Evolutionary conservation across 1,140 invertebrate species (phyloP).

Genomic region (Halictus rubicundus): DNA sequence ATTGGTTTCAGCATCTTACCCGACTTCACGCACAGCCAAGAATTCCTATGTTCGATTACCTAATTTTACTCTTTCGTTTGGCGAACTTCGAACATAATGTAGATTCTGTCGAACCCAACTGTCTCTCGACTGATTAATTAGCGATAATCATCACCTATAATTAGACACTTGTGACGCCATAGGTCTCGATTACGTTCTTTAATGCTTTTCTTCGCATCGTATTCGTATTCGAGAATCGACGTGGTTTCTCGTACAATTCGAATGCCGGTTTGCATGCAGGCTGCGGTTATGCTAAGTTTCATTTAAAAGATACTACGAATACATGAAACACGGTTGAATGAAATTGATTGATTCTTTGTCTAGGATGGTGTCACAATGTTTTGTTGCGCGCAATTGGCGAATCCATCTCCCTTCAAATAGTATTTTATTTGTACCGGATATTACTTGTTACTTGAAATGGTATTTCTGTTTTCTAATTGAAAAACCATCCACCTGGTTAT

Average conservation of each 20-base stretch:
- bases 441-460: too few species aligned
- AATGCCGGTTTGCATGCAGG: background rate
- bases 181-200: background rate
- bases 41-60: background rate
- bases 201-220: background rate
- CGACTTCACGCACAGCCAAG: too few species aligned
- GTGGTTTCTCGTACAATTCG: background rate
- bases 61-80: background rate
- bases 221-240: background rate
- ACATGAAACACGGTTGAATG: too few species aligned
- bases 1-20: background rate
- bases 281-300: too few species aligned
- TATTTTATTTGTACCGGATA: too few species aligned
- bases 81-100: background rate
- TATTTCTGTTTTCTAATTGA: too few species aligned
- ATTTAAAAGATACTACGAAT: too few species aligned
- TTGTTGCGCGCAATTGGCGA: too few species aligned
- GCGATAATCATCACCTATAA: background rate
- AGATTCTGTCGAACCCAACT: background rate
- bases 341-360: too few species aligned
- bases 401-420: too few species aligned
- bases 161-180: background rate
- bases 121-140: slow-evolving; percentile 17
- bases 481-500: too few species aligned
- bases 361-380: too few species aligned